A percentile compares a stretch with the other conserved stretches of the same genome.
Conservation (phyloP, 2,797 vertebrate genomes). For the Arvicola amphibius region DNA sequence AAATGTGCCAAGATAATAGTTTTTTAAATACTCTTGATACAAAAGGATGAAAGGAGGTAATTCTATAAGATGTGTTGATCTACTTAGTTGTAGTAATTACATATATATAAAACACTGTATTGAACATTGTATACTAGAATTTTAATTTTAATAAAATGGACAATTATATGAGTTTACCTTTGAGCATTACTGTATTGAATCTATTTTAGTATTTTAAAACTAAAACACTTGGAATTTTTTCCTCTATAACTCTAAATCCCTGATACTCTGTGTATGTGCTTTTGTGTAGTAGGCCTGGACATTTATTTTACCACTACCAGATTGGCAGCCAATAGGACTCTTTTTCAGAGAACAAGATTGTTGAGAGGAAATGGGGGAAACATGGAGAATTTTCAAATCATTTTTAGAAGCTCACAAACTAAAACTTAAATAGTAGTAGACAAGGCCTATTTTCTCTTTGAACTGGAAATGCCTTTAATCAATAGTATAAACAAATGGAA, state of each 20-base stretch:
- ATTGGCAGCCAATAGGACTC: slow-evolving; percentile 47
- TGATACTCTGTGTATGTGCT: slow-evolving; percentile 15
- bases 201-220: background rate
- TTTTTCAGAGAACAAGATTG: slow-evolving; percentile 48
- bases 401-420: slow-evolving; percentile 3
- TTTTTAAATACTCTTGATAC: background rate
- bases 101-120: background rate
- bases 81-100: background rate
- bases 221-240: background rate
- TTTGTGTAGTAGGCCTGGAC: slow-evolving; percentile 47
- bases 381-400: slow-evolving; percentile 49
- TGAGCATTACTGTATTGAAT: background rate
- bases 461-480: slow-evolving; percentile 49
- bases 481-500: background rate
- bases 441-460: slow-evolving; percentile 14
- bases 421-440: background rate
- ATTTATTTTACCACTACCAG: slow-evolving; percentile 52
- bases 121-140: background rate
- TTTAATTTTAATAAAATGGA: slow-evolving; percentile 11
- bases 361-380: slow-evolving; percentile 8
- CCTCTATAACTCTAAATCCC: background rate
- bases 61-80: background rate
- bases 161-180: background rate
- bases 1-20: background rate
- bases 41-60: background rate